Evolutionary conservation across 2,888 invertebrate species (phyloP), one percentile per base, ranked within the genome.

Genomic region (Lapara coniferarum): DNA sequence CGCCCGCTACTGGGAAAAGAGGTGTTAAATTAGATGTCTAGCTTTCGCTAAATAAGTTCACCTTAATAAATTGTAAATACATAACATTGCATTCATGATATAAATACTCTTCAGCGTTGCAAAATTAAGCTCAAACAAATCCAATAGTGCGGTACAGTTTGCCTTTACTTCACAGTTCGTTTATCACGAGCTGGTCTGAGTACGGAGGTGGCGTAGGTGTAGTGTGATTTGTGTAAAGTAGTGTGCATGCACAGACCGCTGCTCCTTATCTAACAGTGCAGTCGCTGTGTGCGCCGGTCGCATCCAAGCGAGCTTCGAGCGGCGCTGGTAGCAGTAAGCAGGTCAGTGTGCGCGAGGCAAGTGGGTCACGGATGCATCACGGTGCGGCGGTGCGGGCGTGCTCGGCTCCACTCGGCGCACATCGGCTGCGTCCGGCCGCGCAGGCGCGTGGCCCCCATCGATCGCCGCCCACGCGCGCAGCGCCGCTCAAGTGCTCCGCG

Each of bases 351-450:
- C 88, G 86, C 85, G 78, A 46, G 44, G 83, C 85, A 93, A 92
- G 81, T 91, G 84, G 93, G 93, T 92, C 93, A 93, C 87, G 88
- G 86, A 86, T 88, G 90, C 89, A 87, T 72, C 77, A 66, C 63
- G 56, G 57, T 19, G 58, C 66, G 51, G 68, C 72, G 12, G 69
- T 57, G 69, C 88, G 88, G 85, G 77, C 53, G 66, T 72, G 76
- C 73, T 84, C 85, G 88, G 81, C 70, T 72, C 75, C 73, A 76
- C 75, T 82, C 88, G 85, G 78, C 52, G 66, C 30, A 58, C 80
- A 73, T 88, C 89, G 87, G 82, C 81, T 74, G 79, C 75, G 77
- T 79, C 86, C 89, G 90, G 86, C 76, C 81, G 74, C 81, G 81
- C 78, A 85, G 80, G 88, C 86, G 81, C 71, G 78, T 72, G 59